Conservation (phyloP, 2,797 vertebrate species). For the Sebastes flavidus region DNA sequence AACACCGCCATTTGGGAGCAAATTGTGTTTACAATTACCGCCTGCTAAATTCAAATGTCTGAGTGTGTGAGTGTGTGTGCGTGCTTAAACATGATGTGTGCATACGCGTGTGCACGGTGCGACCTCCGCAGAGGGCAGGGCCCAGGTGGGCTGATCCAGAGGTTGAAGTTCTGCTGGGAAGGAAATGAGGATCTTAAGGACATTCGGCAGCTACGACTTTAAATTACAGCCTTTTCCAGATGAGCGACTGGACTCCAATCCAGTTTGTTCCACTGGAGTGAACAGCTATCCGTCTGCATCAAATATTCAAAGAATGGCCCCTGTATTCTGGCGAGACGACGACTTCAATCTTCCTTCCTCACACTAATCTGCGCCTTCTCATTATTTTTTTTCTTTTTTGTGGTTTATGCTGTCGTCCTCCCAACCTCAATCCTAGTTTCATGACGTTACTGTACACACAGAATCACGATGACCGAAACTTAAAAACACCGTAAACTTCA, state of each 20-base stretch:
- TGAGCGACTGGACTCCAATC: slow-evolving; percentile 81
- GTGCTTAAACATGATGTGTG: neutral
- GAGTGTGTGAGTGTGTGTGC: neutral
- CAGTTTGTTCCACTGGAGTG: slow-evolving; percentile 86
- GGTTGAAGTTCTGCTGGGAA: slow-evolving; percentile 52
- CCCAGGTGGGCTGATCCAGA: slow-evolving; percentile 59
- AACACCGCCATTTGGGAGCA: neutral
- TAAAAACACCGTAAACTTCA: neutral
- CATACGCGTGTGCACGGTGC: neutral
- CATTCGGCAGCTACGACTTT: slow-evolving; percentile 63
- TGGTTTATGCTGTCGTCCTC: neutral
- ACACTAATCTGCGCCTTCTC: slow-evolving; percentile 52
- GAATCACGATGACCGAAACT: slow-evolving; percentile 31
- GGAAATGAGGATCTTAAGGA: slow-evolving; percentile 78
- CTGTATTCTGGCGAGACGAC: slow-evolving; percentile 71
- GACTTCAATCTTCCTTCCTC: slow-evolving; percentile 66
- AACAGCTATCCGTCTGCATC: slow-evolving; percentile 84
- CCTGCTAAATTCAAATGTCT: slow-evolving; percentile 3
- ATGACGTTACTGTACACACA: slow-evolving; percentile 12
- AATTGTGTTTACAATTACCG: slow-evolving; percentile 20
- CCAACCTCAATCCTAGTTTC: neutral
- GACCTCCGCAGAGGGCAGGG: slow-evolving; percentile 46
- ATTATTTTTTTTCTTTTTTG: slow-evolving; percentile 1
- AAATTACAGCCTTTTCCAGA: slow-evolving; percentile 84
- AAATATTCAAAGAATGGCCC: slow-evolving; percentile 85